phyloP scores from a whole-genome alignment of 2,113 vertebrate genomes.

The Sapajus apella region DNA sequence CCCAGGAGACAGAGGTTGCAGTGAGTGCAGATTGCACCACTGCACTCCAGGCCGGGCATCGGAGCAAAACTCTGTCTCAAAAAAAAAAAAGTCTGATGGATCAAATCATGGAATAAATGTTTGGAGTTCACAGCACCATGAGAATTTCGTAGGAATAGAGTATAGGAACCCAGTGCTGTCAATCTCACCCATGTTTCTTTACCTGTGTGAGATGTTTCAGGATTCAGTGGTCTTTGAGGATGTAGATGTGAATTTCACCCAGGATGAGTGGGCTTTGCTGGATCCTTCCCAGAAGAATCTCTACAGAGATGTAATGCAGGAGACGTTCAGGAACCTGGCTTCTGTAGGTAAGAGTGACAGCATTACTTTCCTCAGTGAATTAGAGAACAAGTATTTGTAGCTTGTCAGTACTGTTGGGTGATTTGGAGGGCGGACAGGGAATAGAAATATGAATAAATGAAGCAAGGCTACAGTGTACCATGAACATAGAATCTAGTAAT shows the following conservation, averaged over 20 bases:
- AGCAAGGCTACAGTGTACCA: background rate
- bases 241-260: background rate
- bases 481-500: background rate
- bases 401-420: background rate
- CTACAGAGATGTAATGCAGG: constrained; percentile 18
- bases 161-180: background rate
- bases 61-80: no score
- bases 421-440: background rate
- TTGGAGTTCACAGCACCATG: background rate
- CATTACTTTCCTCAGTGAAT: background rate
- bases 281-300: constrained; percentile 6
- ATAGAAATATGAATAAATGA: background rate
- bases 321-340: background rate
- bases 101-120: background rate
- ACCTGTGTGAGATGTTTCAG: background rate
- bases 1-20: no score
- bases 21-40: no score
- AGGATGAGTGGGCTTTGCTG: constrained; percentile 20
- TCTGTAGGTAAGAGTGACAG: background rate
- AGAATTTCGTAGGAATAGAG: background rate
- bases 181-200: background rate
- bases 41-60: no score
- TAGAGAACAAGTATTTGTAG: background rate
- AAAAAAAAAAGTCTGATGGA: background rate
- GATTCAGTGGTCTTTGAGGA: background rate